Base-by-base conservation (phyloP, 2,797 vertebrate species). In the Poeciliopsis gracilis region DNA sequence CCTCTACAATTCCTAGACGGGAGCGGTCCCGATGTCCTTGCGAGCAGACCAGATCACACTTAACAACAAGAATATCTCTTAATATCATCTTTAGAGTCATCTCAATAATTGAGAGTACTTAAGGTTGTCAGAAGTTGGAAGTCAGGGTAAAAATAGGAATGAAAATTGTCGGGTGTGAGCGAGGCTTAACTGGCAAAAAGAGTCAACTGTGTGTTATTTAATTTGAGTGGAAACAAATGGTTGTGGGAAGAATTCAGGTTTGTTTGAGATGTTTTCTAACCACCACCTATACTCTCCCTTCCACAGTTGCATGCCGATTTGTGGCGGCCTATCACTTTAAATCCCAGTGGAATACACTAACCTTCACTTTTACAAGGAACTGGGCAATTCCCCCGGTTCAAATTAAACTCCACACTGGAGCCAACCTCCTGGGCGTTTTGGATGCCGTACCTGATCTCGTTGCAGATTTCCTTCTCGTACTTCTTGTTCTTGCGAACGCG, bases 381-480 rank as follows among this genome's bases (percentile, higher is more conserved):
- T 30, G 63, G 36, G 23, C 63, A n/a, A 13, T 69, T 25, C 0
- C 66, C 38, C 9, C 38, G 3, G 51, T 61, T 61, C 28, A 30
- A 33, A 36, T 61, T 61, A 61, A 61, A 6, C 30, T 36, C 12
- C 59, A 61, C 75, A 73, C 69, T 47, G 63, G 67, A 79, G 63
- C 41, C n/a, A 38, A 75, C 63, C 51, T 49, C 61, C 76, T 2
- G 30, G 51, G 75, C 53, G 43, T 72, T 76, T 86, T 25, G 4
- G 51, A 3, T 67, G 49, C 33, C 1, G n/a, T 90, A 99, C 98
- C 97, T 97, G 91, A 99, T 99, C 86, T 99, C 98, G 47, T 99
- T 97, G 87, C 97, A 97, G 72, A 98, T 97, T 94, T 99, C 98
- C 89, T 99, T 99, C 95, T 99, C 98, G 0, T 99, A 99, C 91